These are phyloP conservation scores for Vespertilio murinus DNA, from an alignment of 2,797 vertebrate species.

Conservation along the genomic window DNA sequence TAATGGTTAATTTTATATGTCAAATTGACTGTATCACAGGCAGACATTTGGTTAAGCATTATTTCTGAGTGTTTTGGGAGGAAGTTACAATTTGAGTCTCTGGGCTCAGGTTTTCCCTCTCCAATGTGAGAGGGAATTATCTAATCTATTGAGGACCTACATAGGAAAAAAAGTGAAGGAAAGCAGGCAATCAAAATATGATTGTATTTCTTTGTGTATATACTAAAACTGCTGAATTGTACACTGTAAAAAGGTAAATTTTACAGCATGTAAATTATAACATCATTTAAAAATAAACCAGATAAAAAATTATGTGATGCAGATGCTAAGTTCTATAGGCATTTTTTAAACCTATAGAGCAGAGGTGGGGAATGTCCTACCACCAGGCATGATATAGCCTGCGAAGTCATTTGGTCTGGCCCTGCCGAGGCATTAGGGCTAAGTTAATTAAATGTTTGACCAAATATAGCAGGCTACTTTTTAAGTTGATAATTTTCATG, in stretches of 20 bases:
- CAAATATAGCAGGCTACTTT: too few species aligned
- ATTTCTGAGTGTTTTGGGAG: neutral
- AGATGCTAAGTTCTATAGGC: conserved; percentile 18
- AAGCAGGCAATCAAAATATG: neutral
- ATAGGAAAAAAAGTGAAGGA: neutral
- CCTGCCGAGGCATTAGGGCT: too few species aligned
- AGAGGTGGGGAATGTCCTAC: too few species aligned
- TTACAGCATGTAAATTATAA: conserved; percentile 6
- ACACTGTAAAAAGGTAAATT: neutral
- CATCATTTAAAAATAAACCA: neutral
- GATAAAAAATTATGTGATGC: conserved; percentile 14
- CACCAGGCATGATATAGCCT: too few species aligned
- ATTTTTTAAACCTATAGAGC: neutral
- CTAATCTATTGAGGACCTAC: neutral
- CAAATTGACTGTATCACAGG: neutral
- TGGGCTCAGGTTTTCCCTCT: neutral
- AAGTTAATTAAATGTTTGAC: too few species aligned
- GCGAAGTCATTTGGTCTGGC: too few species aligned
- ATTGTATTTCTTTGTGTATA: conserved; percentile 32
- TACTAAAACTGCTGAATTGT: neutral
- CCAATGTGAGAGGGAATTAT: neutral
- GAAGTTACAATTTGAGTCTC: neutral
- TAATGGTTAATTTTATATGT: neutral
- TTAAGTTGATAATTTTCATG: too few species aligned
- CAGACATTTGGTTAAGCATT: neutral